These are phyloP conservation scores for Drosophila biarmipes DNA, from an alignment of 1,140 invertebrate genomes.

Conservation along the genomic window DNA sequence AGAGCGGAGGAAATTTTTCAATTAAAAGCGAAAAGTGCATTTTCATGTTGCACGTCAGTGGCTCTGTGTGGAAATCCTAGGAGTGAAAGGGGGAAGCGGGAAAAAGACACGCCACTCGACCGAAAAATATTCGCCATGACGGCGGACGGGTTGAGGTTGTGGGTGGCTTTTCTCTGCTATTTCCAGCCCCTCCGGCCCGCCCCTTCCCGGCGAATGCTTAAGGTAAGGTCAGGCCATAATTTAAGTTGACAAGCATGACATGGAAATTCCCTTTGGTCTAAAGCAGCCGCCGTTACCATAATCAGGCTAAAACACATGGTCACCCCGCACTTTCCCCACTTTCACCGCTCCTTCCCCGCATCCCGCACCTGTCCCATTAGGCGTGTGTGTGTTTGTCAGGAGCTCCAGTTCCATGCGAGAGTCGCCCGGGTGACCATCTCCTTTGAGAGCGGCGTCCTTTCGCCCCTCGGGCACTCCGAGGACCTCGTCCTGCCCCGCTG, in stretches of 20 bases:
- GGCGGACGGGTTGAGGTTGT: constrained; percentile 11
- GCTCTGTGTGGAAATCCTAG: constrained; percentile 22
- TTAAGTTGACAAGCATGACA: constrained; percentile 81
- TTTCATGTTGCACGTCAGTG: constrained; percentile 81
- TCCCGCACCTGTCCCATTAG: no score
- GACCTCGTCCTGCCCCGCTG: constrained; percentile 44
- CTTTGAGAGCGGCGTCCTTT: constrained; percentile 41
- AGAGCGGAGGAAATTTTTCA: constrained; percentile 69
- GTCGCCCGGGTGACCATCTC: constrained; percentile 56
- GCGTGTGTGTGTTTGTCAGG: constrained; percentile 19
- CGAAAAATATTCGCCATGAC: constrained; percentile 40
- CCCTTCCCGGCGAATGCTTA: constrained; percentile 36
- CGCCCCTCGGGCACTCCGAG: constrained; percentile 49
- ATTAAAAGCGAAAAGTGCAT: constrained; percentile 83
- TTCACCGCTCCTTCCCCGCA: no score
- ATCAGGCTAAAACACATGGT: constrained; percentile 79
- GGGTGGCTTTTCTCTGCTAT: constrained; percentile 18
- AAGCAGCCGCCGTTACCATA: constrained; percentile 48
- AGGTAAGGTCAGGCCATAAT: constrained; percentile 78
- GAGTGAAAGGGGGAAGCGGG: neutral
- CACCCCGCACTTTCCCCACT: constrained; percentile 11
- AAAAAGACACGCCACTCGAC: constrained; percentile 52
- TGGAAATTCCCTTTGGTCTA: constrained; percentile 76
- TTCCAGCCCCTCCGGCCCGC: constrained; percentile 12
- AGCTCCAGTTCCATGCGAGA: constrained; percentile 42